Base-by-base conservation (phyloP, 2,888 invertebrate genomes). In the Phortica magna region DNA sequence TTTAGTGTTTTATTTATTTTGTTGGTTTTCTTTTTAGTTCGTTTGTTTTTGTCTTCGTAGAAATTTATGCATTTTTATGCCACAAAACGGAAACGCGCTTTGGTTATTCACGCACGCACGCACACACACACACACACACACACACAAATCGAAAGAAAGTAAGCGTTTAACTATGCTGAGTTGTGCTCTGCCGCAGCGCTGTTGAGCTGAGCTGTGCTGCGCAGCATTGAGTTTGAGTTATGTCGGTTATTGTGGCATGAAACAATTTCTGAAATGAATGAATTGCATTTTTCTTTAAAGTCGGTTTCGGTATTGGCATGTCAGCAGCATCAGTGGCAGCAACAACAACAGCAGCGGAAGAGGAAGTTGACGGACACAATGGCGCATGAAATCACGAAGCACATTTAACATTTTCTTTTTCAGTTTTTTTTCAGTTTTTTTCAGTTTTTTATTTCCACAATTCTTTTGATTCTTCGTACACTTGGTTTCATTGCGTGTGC, bases 141-240 rank as follows among this genome's bases (percentile, higher is more conserved):
- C 43, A 70, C 9, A 48, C 43, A 65, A 65, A 17, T 22, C n/a
- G 19, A 5, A 10, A 17, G 65, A 31, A 65, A 17, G 39, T 4
- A 55, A 19, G 31, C 22, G 53, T 82, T 82, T 82, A 77, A 81
- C 80, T 76, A 65, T 75, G 78, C 65, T 41, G 72, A 31, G n/a
- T n/a, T 41, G 59, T 31, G 14, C 72, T 31, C 48, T 53, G 53
- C 31, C 55, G 22, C 55, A n/a, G 71, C 31, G 48, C 14, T 48
- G 10, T 48, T 48, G 14, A 9, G 48, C 48, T 48, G 48, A 48
- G 48, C 7, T 48, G 10, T 48, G 14, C 48, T 48, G 10, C 6
- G 43, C 10, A 43, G 43, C 48, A 9, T 14, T 14, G 39, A 31
- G 65, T 14, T 31, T 22, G 39, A 71, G 55, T 9, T 48, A 48